phyloP scores from a whole-genome alignment of 2,113 vertebrate genomes.

The Ariopsis seemanni region DNA sequence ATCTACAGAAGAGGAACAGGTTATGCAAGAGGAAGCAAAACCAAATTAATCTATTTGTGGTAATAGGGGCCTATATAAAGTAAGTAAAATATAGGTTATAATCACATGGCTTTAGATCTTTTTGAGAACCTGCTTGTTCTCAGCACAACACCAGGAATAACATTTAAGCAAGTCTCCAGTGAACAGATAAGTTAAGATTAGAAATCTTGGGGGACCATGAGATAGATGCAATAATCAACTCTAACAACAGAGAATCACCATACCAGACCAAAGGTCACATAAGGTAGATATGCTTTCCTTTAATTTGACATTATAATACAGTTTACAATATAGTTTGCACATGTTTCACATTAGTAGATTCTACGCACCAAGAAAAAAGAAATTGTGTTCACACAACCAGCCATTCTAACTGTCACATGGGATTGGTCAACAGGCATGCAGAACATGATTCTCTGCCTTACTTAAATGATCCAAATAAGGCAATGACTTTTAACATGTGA shows the following conservation, averaged over 20 bases:
- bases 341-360: neutral
- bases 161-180: conserved; percentile 57
- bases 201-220: conserved; percentile 31
- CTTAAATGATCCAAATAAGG: conserved; percentile 74
- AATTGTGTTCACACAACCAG: conserved; percentile 61
- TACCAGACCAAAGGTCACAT: conserved; percentile 25
- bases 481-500: conserved; percentile 63
- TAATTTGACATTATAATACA: neutral
- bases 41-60: neutral
- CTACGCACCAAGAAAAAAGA: conserved; percentile 40
- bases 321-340: neutral
- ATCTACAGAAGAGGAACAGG: conserved; percentile 16
- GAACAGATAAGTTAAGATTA: conserved; percentile 55
- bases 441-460: conserved; percentile 71
- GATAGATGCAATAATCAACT: conserved; percentile 29
- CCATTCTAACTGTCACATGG: conserved; percentile 59
- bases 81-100: neutral
- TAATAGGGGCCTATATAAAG: neutral
- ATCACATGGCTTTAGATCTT: conserved; percentile 39
- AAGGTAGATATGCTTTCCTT: neutral
- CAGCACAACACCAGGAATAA: conserved; percentile 58
- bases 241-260: neutral
- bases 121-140: conserved; percentile 43
- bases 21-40: conserved; percentile 47
- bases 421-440: conserved; percentile 73